Base-by-base conservation (phyloP, 2,797 vertebrate genomes). In the Gymnocypris eckloni region DNA sequence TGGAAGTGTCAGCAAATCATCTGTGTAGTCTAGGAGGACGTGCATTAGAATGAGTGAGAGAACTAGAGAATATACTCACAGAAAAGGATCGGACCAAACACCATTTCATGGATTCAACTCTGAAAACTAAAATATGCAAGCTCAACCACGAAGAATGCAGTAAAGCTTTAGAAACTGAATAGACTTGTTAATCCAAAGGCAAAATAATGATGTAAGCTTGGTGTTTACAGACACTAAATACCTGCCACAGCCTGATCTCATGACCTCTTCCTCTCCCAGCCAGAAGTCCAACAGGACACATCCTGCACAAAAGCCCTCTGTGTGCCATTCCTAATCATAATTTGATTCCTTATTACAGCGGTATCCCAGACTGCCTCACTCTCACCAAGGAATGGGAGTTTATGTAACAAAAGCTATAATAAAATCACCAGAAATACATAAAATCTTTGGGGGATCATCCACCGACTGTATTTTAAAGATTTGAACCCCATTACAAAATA, bases 221-320 rank as follows among this genome's bases (percentile, higher is more conserved):
- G 9, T 77, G 28, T 45, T 83, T 75, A 73, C 64, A n/a, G 56
- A 25, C 73, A 12, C 25, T 67, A 83, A 82, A 72, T 56, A 72
- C 67, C 69, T 70, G 39, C 66, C 69, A 72, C 69, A 73, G 67
- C 70, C 73, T 10, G 52, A 77, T 41, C 81, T 48, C 54, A 48
- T 61, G 54, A 61, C 81, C 52, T 71, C 67, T 43, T n/a, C 80
- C 33, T 28, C 50, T 82, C 52, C 20, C 18, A 78, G 52, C 52
- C 12, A 45, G 22, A 45, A 25, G 43, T 28, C 71, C 59, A 48
- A 20, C 59, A 80, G 43, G 18, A 66, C 43, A 80, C 43, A 48
- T 73, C 71, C 43, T 25, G 71, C 43, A 73, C 41, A 67, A 67
- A 80, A 80, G 78, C 61, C 25, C 43, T 80, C 78, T 67, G 78